A percentile compares a stretch with the other conserved stretches of the same genome.
phyloP scores from a whole-genome alignment of 2,797 vertebrate genomes.

The Discoglossus pictus region DNA sequence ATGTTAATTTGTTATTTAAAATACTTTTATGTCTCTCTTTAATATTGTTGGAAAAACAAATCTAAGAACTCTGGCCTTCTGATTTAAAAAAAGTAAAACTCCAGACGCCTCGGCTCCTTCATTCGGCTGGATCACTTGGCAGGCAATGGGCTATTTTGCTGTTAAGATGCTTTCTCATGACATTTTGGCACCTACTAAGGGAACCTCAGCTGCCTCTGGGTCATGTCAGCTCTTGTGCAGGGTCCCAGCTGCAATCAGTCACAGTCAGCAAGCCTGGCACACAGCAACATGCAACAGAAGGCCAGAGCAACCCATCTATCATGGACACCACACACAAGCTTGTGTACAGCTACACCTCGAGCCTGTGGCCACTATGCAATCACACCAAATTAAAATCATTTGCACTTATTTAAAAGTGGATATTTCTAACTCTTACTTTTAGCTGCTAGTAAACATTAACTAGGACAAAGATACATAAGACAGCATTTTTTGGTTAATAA shows the following conservation, averaged over 20 bases:
- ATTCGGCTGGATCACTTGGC: constrained; percentile 39
- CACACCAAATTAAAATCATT: no score
- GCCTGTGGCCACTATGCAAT: no score
- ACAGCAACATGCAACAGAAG: background rate
- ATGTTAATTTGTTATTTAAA: no score
- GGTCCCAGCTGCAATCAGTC: constrained; percentile 32
- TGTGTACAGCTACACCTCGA: no score
- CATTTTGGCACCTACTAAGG: constrained; percentile 38
- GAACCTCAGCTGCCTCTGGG: constrained; percentile 34
- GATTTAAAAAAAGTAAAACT: constrained; percentile 14
- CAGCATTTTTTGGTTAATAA: no score
- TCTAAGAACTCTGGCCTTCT: constrained; percentile 6
- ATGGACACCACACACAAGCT: no score
- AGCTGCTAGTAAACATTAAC: no score
- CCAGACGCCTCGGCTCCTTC: constrained; percentile 5
- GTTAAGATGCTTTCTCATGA: constrained; percentile 48
- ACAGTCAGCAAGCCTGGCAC: constrained; percentile 34
- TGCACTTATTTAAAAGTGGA: no score
- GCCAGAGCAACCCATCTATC: background rate
- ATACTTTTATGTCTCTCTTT: no score
- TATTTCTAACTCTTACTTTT: no score
- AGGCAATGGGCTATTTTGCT: constrained; percentile 13
- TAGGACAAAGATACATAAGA: no score
- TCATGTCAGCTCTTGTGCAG: constrained; percentile 27
- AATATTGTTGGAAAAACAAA: constrained; percentile 9